phyloP scores from a whole-genome alignment of 2,888 invertebrate species.

The Drosophila meridionalis region DNA sequence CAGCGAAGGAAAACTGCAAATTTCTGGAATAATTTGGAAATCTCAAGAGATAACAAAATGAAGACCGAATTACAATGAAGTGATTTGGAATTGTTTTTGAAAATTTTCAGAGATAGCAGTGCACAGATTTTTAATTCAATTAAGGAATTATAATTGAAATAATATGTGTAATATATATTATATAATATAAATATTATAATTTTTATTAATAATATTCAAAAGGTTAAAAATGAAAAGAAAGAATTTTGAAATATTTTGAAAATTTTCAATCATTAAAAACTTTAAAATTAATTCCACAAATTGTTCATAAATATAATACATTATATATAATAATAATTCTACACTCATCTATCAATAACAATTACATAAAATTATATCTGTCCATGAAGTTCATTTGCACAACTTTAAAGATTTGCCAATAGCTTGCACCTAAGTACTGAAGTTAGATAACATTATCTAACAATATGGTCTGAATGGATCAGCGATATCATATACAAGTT shows the following conservation, averaged over 20 bases:
- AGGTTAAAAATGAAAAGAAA: not conserved
- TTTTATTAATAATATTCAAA: not conserved
- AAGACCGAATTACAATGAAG: not conserved
- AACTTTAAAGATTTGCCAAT: not conserved
- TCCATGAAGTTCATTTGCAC: not conserved
- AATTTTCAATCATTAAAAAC: not conserved
- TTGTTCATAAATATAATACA: not conserved
- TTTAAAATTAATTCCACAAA: too few species aligned
- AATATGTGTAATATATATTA: too few species aligned
- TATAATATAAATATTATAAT: too few species aligned
- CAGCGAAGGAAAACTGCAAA: not conserved
- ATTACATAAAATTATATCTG: not conserved
- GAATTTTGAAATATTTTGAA: not conserved
- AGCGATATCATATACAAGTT: not conserved
- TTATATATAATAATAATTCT: not conserved
- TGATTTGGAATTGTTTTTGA: not conserved
- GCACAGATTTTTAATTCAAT: not conserved
- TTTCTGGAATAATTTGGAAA: conserved; percentile 3
- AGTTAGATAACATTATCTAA: not conserved
- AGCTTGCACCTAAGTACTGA: not conserved
- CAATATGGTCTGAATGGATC: not conserved
- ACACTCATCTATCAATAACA: not conserved
- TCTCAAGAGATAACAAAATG: conserved; percentile 1
- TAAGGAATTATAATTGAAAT: too few species aligned
- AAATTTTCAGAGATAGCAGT: not conserved